phyloP scores from a whole-genome alignment of 2,113 vertebrate species.

The Syrmaticus mikado region DNA sequence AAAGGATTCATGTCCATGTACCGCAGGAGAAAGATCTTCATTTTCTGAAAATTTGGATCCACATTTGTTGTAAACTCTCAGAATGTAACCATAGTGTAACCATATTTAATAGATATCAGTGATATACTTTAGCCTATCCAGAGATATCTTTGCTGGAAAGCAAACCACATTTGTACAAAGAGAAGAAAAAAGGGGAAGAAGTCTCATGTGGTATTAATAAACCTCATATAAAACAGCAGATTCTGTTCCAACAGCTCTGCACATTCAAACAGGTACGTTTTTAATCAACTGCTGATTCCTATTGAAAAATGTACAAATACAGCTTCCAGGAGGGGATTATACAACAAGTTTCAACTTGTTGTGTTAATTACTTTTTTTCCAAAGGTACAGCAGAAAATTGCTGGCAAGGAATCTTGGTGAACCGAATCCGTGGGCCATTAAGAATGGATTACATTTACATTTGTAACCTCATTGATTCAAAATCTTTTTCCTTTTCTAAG shows the following conservation, averaged over 20 bases:
- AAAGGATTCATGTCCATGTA: neutral
- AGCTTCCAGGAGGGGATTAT: constrained; percentile 64
- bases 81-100: neutral
- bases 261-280: constrained; percentile 38
- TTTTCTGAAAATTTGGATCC: neutral
- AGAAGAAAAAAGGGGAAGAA: neutral
- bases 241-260: constrained; percentile 51
- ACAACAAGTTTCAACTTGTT: constrained; percentile 66
- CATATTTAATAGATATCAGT: neutral
- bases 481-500: constrained; percentile 18
- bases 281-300: constrained; percentile 52
- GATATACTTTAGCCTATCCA: neutral
- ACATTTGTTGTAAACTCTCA: neutral
- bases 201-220: constrained; percentile 28
- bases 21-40: neutral
- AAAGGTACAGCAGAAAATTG: constrained; percentile 41
- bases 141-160: neutral
- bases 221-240: constrained; percentile 4
- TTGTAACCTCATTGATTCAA: constrained; percentile 52
- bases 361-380: constrained; percentile 63
- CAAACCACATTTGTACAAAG: neutral
- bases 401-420: constrained; percentile 40
- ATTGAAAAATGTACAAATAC: constrained; percentile 53
- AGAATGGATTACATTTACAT: constrained; percentile 65
- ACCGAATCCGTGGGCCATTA: neutral